Conservation (phyloP, 2,888 invertebrate species). For the Tetanocera ferruginea region DNA sequence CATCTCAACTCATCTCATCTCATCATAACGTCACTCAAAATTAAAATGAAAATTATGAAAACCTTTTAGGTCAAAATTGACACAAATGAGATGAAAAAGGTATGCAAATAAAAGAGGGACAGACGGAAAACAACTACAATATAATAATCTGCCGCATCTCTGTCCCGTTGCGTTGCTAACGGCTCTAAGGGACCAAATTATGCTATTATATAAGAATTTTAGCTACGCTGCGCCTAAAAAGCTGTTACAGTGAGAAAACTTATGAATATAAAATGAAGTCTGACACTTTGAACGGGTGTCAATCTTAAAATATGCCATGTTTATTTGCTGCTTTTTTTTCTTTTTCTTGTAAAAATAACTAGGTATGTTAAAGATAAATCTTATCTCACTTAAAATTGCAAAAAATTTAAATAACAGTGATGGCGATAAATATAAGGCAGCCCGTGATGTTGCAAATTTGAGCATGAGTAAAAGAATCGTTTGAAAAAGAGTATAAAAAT, state of each 20-base stretch:
- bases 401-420: too few relatives aligned
- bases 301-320: constrained; percentile 18
- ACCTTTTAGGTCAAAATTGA: constrained; percentile 6
- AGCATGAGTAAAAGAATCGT: too few relatives aligned
- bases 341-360: neutral
- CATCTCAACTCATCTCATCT: too few relatives aligned
- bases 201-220: constrained; percentile 11
- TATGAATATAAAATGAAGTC: constrained; percentile 39
- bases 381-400: too few relatives aligned
- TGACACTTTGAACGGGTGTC: constrained; percentile 8
- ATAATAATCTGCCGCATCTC: too few relatives aligned
- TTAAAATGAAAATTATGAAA: neutral
- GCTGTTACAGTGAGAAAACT: constrained; percentile 8
- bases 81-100: neutral
- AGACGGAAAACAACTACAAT: neutral
- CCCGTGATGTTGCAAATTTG: too few relatives aligned
- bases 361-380: too few relatives aligned
- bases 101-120: too few relatives aligned
- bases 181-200: constrained; percentile 20
- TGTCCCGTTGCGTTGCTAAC: neutral
- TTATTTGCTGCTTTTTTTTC: neutral
- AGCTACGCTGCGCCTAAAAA: constrained; percentile 21
- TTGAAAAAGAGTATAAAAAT: too few relatives aligned
- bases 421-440: too few relatives aligned
- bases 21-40: too few relatives aligned